Base-by-base conservation (phyloP, 1,140 invertebrate genomes). In the Cryptotermes secundus region DNA sequence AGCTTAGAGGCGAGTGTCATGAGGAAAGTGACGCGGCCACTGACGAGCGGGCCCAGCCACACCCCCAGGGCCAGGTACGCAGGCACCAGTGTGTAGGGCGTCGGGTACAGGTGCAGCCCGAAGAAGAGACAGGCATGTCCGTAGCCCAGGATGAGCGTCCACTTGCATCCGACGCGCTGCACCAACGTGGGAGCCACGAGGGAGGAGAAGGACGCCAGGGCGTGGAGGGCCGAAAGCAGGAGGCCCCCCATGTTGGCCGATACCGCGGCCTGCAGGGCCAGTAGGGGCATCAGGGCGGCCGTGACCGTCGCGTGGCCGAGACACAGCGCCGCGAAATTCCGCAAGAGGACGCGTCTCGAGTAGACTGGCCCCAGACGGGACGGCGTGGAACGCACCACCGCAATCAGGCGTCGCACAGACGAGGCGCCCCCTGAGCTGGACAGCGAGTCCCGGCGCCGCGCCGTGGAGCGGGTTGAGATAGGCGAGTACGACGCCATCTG, bases 401-500 rank as follows among this genome's bases (percentile, higher is more conserved):
- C 91, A n/a, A 95, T 92, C 0, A 95, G 89, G 1, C 93, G 90
- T 12, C 93, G 90, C 0, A 95, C 94, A 1, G 94, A 94, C 0
- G 93, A 94, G 0, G 93, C 93, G 0, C 93, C 93, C 16, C 94
- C 92, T 4, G 94, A 94, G 6, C 38, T 49, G 38, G 59, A 72
- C 59, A 83, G 83, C 24, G 83, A 83, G 82, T 83, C 82, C 3
- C 82, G 82, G 9, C 82, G 82, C 65, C 82, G 10, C 36, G 81
- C 35, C 6, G 83, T 42, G 24, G 83, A 84, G 79, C 84, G 84
- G 26, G 34, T 80, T 14, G 65, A 80, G 36, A 84, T 34, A 6
- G 84, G 84, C 14, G 84, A 84, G 38, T 80, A 38, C 12, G 59
- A n/a, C 24, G 80, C 83, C 65, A 59, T 59, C 34, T 83, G 83